phyloP scores from a whole-genome alignment of 2,888 invertebrate genomes.

The Saturnia pavonia region DNA sequence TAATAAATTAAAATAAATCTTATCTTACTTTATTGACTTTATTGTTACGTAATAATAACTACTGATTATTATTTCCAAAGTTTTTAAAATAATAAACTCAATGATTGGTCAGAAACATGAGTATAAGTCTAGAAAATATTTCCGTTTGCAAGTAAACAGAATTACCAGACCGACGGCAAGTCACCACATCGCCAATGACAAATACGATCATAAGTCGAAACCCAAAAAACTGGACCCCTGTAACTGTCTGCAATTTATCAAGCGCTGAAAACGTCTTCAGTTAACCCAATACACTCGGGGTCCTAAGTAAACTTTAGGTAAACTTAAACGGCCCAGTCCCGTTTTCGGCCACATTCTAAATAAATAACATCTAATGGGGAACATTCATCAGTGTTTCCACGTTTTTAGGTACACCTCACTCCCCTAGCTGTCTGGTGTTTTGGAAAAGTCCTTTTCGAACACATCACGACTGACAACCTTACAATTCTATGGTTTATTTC shows the following conservation, averaged over 20 bases:
- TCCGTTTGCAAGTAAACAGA: constrained; percentile 8
- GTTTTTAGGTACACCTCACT: constrained; percentile 78
- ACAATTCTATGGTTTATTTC: constrained; percentile 37
- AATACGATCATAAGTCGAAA: constrained; percentile 71
- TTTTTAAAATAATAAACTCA: neutral
- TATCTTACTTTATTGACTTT: too few relatives aligned
- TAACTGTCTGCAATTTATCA: constrained; percentile 72
- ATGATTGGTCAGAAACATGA: neutral
- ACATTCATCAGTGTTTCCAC: constrained; percentile 82
- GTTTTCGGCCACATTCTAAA: constrained; percentile 81
- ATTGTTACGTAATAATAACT: too few relatives aligned
- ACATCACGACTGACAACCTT: constrained; percentile 39
- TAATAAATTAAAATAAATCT: too few relatives aligned
- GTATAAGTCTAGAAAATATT: neutral
- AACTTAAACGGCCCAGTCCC: constrained; percentile 76
- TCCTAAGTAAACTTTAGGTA: constrained; percentile 80
- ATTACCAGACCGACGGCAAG: constrained; percentile 31
- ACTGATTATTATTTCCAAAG: neutral
- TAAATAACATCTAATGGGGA: constrained; percentile 83
- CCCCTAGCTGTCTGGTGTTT: constrained; percentile 71
- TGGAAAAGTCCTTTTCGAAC: constrained; percentile 57
- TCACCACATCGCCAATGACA: constrained; percentile 62
- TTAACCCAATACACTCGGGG: constrained; percentile 75
- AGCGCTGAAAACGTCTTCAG: constrained; percentile 71
- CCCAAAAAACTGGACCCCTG: constrained; percentile 76